Percentiles rank a stretch among this genome's conserved stretches.
phyloP scores from a whole-genome alignment of 2,888 invertebrate genomes.

The Polyploca ridens region DNA sequence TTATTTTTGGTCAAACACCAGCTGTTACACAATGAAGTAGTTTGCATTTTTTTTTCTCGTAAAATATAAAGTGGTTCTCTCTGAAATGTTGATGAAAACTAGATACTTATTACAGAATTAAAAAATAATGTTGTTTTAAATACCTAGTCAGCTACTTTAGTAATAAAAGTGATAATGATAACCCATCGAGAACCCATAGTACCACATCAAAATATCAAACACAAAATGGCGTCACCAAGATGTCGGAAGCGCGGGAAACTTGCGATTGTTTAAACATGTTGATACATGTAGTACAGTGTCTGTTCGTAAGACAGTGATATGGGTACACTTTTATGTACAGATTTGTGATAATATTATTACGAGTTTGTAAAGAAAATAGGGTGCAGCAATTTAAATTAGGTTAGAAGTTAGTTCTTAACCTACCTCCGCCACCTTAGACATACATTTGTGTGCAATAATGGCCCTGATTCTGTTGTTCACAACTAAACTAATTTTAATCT shows the following conservation, averaged over 20 bases:
- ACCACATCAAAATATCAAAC: slow-evolving; percentile 15
- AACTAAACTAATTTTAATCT: too few species aligned
- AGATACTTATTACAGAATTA: too few species aligned
- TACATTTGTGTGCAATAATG: too few species aligned
- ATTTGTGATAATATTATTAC: background rate
- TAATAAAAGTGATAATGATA: background rate
- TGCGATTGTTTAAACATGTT: slow-evolving; percentile 23
- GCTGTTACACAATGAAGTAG: too few species aligned
- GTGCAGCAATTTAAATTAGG: background rate
- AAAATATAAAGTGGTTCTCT: too few species aligned
- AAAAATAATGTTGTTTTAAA: too few species aligned
- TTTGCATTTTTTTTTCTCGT: too few species aligned
- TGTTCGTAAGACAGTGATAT: slow-evolving; percentile 17
- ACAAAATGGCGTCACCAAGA: slow-evolving; percentile 32
- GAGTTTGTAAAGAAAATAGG: background rate
- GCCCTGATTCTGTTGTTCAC: too few species aligned
- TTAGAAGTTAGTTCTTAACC: background rate
- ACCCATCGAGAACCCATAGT: slow-evolving; percentile 23
- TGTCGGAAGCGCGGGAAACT: slow-evolving; percentile 33
- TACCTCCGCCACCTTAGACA: too few species aligned
- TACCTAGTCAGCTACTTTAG: too few species aligned
- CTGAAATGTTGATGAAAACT: too few species aligned
- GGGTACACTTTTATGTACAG: slow-evolving; percentile 13
- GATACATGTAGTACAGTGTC: slow-evolving; percentile 13
- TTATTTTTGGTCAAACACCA: too few species aligned